Conservation (phyloP, 2,797 vertebrate species). For the Acanthurus tractus region DNA sequence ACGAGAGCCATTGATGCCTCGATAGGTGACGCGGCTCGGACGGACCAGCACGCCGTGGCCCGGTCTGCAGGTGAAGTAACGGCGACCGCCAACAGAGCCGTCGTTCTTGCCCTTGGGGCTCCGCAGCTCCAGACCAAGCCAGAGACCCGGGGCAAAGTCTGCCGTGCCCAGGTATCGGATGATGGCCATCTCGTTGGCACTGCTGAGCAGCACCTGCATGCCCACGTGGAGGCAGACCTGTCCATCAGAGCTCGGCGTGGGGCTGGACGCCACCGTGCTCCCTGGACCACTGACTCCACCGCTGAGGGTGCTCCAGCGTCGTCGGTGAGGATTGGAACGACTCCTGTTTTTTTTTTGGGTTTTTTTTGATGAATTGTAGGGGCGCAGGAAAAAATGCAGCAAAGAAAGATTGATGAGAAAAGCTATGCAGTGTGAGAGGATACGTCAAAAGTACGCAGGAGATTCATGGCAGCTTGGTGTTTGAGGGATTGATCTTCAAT, state of each 20-base stretch:
- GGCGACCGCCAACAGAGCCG: slow-evolving; percentile 90
- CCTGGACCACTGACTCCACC: slow-evolving; percentile 46
- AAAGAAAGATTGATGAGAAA: slow-evolving; percentile 51
- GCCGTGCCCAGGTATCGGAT: slow-evolving; percentile 93
- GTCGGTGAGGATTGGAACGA: slow-evolving; percentile 83
- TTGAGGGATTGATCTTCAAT: slow-evolving; percentile 60
- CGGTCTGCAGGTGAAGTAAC: slow-evolving; percentile 92
- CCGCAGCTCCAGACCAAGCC: slow-evolving; percentile 95
- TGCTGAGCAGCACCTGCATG: slow-evolving; percentile 94
- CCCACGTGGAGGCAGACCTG: slow-evolving; percentile 89
- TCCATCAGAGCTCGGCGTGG: slow-evolving; percentile 61
- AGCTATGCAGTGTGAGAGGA: slow-evolving; percentile 33
- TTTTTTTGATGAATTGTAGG: slow-evolving; percentile 4
- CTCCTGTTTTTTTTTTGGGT: slow-evolving; percentile 77
- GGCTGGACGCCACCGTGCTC: slow-evolving; percentile 32
- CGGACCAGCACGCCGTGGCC: slow-evolving; percentile 93
- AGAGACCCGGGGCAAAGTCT: slow-evolving; percentile 92
- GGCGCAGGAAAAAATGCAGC: slow-evolving; percentile 18
- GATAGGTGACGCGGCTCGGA: slow-evolving; percentile 93
- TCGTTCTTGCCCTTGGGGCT: slow-evolving; percentile 93
- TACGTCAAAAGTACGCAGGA: slow-evolving; percentile 43
- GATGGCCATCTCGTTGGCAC: slow-evolving; percentile 94
- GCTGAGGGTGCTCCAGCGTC: slow-evolving; percentile 89
- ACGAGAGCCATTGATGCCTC: slow-evolving; percentile 92
- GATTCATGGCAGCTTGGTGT: slow-evolving; percentile 48